Evolutionary conservation across 2,888 invertebrate genomes (phyloP).

Genomic region (Choreutis nemorana): DNA sequence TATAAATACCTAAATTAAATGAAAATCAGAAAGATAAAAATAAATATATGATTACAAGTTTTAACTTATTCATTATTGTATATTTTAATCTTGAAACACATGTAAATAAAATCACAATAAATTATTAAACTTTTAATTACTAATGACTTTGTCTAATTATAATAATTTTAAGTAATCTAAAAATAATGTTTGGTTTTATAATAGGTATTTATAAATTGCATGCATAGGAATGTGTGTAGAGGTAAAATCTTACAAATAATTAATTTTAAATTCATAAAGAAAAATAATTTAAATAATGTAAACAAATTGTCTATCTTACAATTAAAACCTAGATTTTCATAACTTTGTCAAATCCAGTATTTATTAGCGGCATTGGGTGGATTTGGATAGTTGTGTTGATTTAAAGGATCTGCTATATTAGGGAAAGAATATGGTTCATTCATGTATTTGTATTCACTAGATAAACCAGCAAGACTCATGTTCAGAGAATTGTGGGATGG

Average conservation of each 20-base stretch:
- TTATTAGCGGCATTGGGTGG: slow-evolving; percentile 49
- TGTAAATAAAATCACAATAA: too few species aligned
- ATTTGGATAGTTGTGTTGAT: slow-evolving; percentile 54
- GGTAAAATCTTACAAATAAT: slow-evolving; percentile 39
- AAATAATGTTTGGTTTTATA: slow-evolving; percentile 55
- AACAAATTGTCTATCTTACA: slow-evolving; percentile 18
- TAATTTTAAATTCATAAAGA: slow-evolving; percentile 19
- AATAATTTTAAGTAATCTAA: slow-evolving; percentile 34
- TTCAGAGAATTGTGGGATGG: slow-evolving; percentile 56
- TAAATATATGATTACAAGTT: too few species aligned
- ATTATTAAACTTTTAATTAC: slow-evolving; percentile 24
- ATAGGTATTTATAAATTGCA: slow-evolving; percentile 25
- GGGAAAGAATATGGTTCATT: slow-evolving; percentile 59
- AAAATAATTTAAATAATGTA: slow-evolving; percentile 34
- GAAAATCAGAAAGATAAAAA: too few species aligned
- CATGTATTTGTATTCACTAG: slow-evolving; percentile 60
- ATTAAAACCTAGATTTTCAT: slow-evolving; percentile 14
- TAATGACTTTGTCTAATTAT: slow-evolving; percentile 43
- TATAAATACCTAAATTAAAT: slow-evolving; percentile 3
- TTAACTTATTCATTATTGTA: too few species aligned
- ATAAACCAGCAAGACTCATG: slow-evolving; percentile 53
- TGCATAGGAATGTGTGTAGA: slow-evolving; percentile 49
- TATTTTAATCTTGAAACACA: too few species aligned
- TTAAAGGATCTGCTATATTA: slow-evolving; percentile 48
- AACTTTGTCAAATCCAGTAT: slow-evolving; percentile 55